Evolutionary conservation across 2,113 vertebrate species (phyloP).

Genomic region (Coregonus clupeaformis): DNA sequence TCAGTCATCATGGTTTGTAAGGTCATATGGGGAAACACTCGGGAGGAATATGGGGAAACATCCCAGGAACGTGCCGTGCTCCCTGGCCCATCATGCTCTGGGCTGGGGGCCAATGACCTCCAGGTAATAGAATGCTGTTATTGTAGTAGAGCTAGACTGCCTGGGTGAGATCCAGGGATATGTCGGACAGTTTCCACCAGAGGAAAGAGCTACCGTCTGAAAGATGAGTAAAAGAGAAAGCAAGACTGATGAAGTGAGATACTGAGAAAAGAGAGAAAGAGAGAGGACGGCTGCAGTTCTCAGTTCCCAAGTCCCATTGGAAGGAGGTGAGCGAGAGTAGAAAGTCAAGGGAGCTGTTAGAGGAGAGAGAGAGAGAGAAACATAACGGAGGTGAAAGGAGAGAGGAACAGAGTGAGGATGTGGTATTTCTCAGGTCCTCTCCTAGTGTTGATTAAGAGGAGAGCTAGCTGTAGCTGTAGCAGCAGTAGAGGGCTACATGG

Average conservation of each 20-base stretch:
- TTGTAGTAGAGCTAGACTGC: constrained; percentile 33
- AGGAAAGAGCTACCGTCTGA: constrained; percentile 34
- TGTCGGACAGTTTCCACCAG: constrained; percentile 34
- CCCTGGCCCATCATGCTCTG: too few species aligned
- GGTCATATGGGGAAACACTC: too few species aligned
- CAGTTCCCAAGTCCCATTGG: too few species aligned
- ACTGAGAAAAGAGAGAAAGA: not conserved
- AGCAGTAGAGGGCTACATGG: not conserved
- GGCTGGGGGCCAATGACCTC: not conserved
- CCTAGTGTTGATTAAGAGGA: not conserved
- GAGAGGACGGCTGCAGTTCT: not conserved
- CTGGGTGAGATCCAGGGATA: constrained; percentile 23
- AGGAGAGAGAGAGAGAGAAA: too few species aligned
- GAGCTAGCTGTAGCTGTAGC: too few species aligned
- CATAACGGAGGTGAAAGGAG: too few species aligned
- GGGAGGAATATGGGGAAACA: too few species aligned
- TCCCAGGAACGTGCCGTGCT: too few species aligned
- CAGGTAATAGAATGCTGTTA: constrained; percentile 31
- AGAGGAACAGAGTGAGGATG: not conserved
- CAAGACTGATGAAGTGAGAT: not conserved
- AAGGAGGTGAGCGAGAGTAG: not conserved
- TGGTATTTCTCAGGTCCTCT: not conserved
- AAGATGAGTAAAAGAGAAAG: not conserved
- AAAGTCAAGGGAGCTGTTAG: too few species aligned
- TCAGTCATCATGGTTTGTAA: too few species aligned